Percentiles rank a stretch among this genome's conserved stretches.
phyloP scores from a whole-genome alignment of 1,140 invertebrate genomes.

The Conus ventricosus region DNA sequence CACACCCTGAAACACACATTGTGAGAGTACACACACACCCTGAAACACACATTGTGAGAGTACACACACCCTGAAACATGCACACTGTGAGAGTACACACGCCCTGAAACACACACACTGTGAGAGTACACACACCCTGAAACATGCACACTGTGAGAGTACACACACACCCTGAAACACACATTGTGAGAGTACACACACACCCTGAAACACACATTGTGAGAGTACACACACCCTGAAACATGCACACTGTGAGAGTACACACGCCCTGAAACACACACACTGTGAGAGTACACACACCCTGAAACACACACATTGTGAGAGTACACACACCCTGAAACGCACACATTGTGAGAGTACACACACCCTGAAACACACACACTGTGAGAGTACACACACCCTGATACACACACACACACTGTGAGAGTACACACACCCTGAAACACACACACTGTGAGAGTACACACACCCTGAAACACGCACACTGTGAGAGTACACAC shows the following conservation, averaged over 20 bases:
- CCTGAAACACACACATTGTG: too few relatives aligned
- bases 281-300: too few relatives aligned
- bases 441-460: conserved; percentile 43
- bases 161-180: conserved; percentile 19
- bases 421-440: conserved; percentile 36
- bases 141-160: background rate
- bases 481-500: background rate
- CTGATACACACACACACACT: background rate
- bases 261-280: too few relatives aligned
- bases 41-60: background rate
- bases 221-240: background rate
- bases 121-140: too few relatives aligned
- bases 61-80: too few relatives aligned
- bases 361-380: conserved; percentile 14
- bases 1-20: background rate
- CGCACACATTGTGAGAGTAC: background rate
- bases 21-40: conserved; percentile 3
- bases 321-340: conserved; percentile 32
- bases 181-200: too few relatives aligned
- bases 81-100: too few relatives aligned
- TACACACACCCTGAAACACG: background rate
- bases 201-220: background rate
- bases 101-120: conserved; percentile 53
- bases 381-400: too few relatives aligned
- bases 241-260: background rate